phyloP scores from a whole-genome alignment of 2,113 vertebrate genomes.

The Meriones unguiculatus region DNA sequence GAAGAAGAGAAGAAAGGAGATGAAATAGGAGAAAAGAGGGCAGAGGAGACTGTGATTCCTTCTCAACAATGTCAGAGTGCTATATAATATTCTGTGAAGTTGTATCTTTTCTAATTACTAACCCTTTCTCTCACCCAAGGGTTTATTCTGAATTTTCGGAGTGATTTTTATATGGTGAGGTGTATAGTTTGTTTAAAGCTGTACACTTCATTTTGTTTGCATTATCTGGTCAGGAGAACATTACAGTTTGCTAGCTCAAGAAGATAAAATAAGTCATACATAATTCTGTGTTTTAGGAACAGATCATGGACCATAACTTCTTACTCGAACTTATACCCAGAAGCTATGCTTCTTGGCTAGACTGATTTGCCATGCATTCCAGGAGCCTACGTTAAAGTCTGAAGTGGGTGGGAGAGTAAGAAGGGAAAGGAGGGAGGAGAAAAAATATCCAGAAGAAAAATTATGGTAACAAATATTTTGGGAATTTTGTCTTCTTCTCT shows the following conservation, averaged over 20 bases:
- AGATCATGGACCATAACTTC: neutral
- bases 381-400: neutral
- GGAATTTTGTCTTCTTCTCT: neutral
- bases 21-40: neutral
- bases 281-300: neutral
- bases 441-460: neutral
- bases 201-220: neutral
- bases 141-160: neutral
- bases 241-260: neutral
- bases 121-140: neutral
- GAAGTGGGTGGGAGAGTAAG: neutral
- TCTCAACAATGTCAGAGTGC: neutral
- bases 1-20: neutral
- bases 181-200: neutral
- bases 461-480: neutral
- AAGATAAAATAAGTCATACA: neutral
- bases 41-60: neutral
- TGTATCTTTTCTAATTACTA: neutral
- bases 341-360: neutral
- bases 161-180: neutral
- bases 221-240: neutral
- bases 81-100: neutral
- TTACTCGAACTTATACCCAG: neutral
- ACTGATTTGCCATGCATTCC: neutral
- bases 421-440: accelerated